phyloP scores from a whole-genome alignment of 53 echinoderm and acorn worm genomes.

The Mesocentrotus franciscanus region DNA sequence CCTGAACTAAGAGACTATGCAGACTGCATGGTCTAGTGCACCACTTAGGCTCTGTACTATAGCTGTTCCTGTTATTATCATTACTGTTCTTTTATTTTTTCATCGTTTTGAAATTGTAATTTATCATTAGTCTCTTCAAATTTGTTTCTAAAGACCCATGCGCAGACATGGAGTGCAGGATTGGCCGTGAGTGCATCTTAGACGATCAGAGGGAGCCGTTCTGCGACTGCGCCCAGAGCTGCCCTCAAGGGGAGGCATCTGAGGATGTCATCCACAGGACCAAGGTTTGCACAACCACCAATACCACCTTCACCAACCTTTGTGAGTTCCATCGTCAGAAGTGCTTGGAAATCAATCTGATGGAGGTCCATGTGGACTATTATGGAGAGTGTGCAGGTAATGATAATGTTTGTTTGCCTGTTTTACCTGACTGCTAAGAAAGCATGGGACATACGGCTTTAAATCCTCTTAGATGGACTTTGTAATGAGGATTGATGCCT shows the following conservation, averaged over 20 bases:
- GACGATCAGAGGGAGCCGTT: background rate
- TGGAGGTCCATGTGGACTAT: constrained; percentile 35
- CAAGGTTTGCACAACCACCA: constrained; percentile 58
- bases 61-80: background rate
- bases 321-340: constrained; percentile 71
- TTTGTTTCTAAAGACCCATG: constrained; percentile 41
- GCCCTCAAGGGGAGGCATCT: background rate
- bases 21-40: too few relatives aligned
- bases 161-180: constrained; percentile 22
- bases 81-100: background rate
- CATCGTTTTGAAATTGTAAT: too few relatives aligned
- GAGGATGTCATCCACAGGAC: constrained; percentile 13
- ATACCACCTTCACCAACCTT: constrained; percentile 54
- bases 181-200: constrained; percentile 38
- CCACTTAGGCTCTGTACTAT: too few relatives aligned
- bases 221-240: constrained; percentile 50
- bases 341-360: background rate
- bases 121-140: background rate
- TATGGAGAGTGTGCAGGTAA: constrained; percentile 65
- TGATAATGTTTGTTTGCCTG: background rate
- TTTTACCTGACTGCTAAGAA: background rate
- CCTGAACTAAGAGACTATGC: too few relatives aligned
- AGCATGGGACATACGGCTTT: too few relatives aligned
- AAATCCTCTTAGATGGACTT: too few relatives aligned
- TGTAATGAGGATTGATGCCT: too few relatives aligned